A percentile compares a stretch with the other conserved stretches of the same genome.
Conservation (phyloP, 30 jellyfish, hydroid and myxozoan genomes). For the Sanderia malayensis region DNA sequence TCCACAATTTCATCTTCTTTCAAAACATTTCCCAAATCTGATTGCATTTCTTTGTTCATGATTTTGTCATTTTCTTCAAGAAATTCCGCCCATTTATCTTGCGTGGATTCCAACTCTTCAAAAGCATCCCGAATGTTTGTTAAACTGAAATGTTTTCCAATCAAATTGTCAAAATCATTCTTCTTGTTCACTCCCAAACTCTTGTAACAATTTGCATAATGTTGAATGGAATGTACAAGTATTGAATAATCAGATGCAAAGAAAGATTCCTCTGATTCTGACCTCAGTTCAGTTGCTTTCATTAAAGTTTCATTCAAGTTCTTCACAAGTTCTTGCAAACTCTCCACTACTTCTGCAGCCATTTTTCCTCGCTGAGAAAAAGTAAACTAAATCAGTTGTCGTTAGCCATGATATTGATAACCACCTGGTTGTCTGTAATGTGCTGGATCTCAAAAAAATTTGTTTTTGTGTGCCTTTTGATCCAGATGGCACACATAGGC, state of each 20-base stretch:
- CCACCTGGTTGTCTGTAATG: no score
- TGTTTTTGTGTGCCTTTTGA: neutral
- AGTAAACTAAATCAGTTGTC: no score
- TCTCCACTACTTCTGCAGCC: neutral
- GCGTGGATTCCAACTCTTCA: conserved; percentile 22
- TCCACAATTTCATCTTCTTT: conserved; percentile 21
- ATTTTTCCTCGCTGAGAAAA: no score
- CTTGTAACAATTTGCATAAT: conserved; percentile 44
- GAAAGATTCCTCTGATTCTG: conserved; percentile 6
- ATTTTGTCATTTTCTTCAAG: conserved; percentile 23
- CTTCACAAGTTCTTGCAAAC: neutral
- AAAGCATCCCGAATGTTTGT: conserved; percentile 23
- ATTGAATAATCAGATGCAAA: conserved; percentile 8
- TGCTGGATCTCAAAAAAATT: no score
- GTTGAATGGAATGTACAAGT: conserved; percentile 42
- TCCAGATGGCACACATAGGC: neutral
- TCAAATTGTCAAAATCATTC: conserved; percentile 14
- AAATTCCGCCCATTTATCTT: conserved; percentile 57
- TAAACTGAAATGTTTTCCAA: conserved; percentile 3
- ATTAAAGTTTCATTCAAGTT: conserved; percentile 16
- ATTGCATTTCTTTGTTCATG: conserved; percentile 3
- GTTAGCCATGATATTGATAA: no score
- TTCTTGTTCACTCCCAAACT: conserved; percentile 29
- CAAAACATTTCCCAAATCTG: neutral
- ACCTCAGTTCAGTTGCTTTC: conserved; percentile 22